phyloP scores from a whole-genome alignment of 2,888 invertebrate species.

The Kuschelorhynchus macadamiae region DNA sequence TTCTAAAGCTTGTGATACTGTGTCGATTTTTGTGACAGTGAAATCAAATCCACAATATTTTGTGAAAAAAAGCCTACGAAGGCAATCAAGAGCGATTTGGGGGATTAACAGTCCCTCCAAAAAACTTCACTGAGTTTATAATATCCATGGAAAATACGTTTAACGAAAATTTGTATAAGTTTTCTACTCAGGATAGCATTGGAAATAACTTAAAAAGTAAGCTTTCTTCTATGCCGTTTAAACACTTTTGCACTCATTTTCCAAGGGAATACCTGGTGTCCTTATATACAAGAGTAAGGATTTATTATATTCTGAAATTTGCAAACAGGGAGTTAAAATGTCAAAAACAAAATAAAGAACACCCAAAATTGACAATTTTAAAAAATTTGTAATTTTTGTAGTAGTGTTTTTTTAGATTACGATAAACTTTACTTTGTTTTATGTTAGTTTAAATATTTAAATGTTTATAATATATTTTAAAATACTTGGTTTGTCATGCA shows the following conservation, averaged over 20 bases:
- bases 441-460: too few relatives aligned
- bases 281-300: too few relatives aligned
- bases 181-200: background rate
- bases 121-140: slow-evolving; percentile 6
- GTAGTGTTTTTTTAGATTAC: too few relatives aligned
- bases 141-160: slow-evolving; percentile 17
- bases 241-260: slow-evolving; percentile 32
- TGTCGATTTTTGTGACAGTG: slow-evolving; percentile 14
- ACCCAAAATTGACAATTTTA: too few relatives aligned
- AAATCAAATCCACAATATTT: slow-evolving; percentile 11
- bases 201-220: background rate
- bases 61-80: slow-evolving; percentile 21
- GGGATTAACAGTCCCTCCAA: slow-evolving; percentile 16
- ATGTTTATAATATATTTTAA: too few relatives aligned
- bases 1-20: slow-evolving; percentile 16
- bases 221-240: slow-evolving; percentile 14
- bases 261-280: slow-evolving; percentile 34
- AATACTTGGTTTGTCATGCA: too few relatives aligned
- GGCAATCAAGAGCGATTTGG: background rate
- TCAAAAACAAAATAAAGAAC: too few relatives aligned
- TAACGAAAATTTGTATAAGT: slow-evolving; percentile 7
- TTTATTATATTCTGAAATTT: too few relatives aligned
- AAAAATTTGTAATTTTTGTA: too few relatives aligned
- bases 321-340: too few relatives aligned
- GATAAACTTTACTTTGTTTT: too few relatives aligned